Percentiles rank a stretch among this genome's conserved stretches.
Conservation (phyloP, 2,797 vertebrate genomes). For the Gallinago solitaria region DNA sequence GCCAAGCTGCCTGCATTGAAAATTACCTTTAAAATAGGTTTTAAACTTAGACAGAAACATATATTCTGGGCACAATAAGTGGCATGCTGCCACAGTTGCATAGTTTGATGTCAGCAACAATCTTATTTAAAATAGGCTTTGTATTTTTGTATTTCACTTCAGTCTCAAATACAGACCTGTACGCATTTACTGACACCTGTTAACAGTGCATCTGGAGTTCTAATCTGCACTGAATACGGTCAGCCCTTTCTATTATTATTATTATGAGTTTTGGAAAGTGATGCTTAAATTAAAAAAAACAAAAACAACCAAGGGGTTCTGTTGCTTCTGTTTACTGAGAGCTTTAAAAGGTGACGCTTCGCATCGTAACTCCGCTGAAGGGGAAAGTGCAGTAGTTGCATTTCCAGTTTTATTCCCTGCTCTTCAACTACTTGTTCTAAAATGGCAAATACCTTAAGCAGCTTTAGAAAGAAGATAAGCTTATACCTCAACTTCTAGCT, state of each 20-base stretch:
- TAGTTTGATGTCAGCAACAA: not conserved
- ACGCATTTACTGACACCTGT: not conserved
- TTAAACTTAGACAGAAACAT: not conserved
- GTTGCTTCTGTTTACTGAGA: not conserved
- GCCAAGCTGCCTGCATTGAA: not conserved
- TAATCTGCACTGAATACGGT: not conserved
- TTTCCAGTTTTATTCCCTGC: slow-evolving; percentile 2
- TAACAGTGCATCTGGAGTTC: not conserved
- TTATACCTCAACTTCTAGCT: not conserved
- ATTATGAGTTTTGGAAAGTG: not conserved
- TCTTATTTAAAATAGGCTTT: not conserved
- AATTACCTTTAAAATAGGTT: not conserved
- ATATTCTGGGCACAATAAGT: not conserved
- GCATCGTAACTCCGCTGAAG: not conserved
- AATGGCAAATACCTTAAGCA: slow-evolving; percentile 23
- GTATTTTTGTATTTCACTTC: not conserved
- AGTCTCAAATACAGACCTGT: not conserved
- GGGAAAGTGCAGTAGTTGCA: not conserved
- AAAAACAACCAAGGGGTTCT: not conserved
- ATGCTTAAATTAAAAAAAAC: not conserved
- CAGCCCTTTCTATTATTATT: not conserved
- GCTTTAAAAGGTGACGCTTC: not conserved
- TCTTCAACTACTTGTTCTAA: slow-evolving; percentile 8
- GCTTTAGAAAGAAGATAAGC: slow-evolving; percentile 35
- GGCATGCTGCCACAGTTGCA: not conserved